Evolutionary conservation across 2,113 vertebrate species (phyloP), one percentile per base, ranked within the genome.

Genomic region (Eulemur macaco): DNA sequence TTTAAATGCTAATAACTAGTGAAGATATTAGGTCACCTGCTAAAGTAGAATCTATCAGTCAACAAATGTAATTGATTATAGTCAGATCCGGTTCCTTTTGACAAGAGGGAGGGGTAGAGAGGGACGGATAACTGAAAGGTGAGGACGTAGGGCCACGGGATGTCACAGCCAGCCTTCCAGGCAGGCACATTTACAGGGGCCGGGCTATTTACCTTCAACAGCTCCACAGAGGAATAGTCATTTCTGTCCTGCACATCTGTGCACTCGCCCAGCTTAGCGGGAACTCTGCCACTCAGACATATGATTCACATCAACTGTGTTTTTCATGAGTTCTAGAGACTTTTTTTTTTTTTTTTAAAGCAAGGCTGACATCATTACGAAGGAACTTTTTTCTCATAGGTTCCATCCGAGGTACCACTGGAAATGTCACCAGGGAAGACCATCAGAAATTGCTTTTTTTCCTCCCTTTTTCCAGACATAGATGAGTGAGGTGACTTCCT

Each of bases 231-330:
- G 83, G 20, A 76, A 21, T 0, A 29, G 78, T 68, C 13, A 93
- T 94, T 77, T 86, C 60, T 83, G 94, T 42, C 78, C 71, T 45
- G 88, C 88, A 88, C 96, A 96, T 96, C 97, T 97, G 97, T 84
- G 73, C 37, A 4, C 78, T 83, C 37, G 37, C 95, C 73, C 83
- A 77, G 82, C 89, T 56, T 88, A 83, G 88, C 1, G 77, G 95
- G 97, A 95, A 69, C 93, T 83, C n/a, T 1, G 97, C 97, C 97
- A 95, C 93, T 77, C 93, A 91, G 86, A 96, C 97, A 98, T 97
- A 97, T 98, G 97, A 98, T 97, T 97, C 97, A 97, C 96, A 98
- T 97, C 97, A 97, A 95, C 96, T 94, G 83, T 97, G 97, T 98
- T 98, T 97, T 98, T 97, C 95, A 95, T 63, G 86, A 98, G 66